Evolutionary conservation across 2,113 vertebrate genomes (phyloP).

Genomic region (Lagopus leucura): DNA sequence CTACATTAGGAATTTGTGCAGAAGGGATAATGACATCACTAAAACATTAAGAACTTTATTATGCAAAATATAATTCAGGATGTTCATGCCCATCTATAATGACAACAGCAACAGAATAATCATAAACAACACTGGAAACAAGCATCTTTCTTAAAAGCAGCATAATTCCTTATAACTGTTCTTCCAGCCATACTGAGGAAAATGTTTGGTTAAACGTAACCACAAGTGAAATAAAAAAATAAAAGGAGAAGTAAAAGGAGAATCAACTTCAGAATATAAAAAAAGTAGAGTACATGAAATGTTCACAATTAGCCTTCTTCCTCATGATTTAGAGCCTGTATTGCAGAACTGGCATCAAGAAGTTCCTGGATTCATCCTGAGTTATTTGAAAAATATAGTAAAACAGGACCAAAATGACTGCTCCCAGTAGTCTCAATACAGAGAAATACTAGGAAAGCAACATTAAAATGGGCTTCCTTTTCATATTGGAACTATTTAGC

Average conservation of each 20-base stretch:
- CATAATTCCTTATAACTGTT: neutral
- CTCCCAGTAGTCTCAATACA: neutral
- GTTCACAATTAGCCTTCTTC: neutral
- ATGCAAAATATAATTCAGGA: neutral
- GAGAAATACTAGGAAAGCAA: neutral
- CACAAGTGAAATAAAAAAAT: neutral
- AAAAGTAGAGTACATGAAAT: neutral
- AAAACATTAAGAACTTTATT: neutral
- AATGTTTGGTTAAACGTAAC: neutral
- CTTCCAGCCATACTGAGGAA: neutral
- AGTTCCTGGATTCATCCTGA: neutral
- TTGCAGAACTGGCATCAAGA: neutral
- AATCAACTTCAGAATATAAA: neutral
- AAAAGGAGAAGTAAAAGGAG: neutral
- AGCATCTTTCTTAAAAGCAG: neutral
- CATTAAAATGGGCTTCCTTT: neutral
- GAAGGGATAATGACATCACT: neutral
- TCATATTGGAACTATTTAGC: neutral
- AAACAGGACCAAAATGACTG: neutral
- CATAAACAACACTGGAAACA: neutral
- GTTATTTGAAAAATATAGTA: neutral
- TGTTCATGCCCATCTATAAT: neutral
- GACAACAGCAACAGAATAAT: neutral
- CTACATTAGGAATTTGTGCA: neutral
- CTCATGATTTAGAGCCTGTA: neutral